Evolutionary conservation across 2,113 vertebrate species (phyloP).

Genomic region (cattle (Bos taurus)): DNA sequence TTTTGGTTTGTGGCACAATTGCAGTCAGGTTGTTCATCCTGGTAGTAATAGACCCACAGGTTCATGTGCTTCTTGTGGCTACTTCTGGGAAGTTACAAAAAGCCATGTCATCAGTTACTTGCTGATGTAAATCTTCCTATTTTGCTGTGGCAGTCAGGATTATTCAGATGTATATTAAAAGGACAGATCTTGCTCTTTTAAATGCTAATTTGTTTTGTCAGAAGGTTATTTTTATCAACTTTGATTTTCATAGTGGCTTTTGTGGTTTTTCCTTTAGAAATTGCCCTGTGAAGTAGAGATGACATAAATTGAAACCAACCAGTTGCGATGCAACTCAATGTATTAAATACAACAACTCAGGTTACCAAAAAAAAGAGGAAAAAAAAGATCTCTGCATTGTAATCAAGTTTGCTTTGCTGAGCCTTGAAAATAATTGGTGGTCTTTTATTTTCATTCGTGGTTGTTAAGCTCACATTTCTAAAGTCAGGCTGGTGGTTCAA

Average conservation of each 20-base stretch:
- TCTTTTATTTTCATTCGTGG: background rate
- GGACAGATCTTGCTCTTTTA: background rate
- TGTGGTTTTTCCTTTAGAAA: constrained; percentile 32
- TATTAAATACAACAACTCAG: background rate
- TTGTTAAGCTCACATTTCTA: background rate
- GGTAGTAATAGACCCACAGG: background rate
- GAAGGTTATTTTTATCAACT: background rate
- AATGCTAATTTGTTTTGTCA: background rate
- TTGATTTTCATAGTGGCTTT: constrained; percentile 15
- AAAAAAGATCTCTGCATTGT: background rate
- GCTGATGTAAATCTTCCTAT: background rate
- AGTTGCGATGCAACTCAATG: background rate
- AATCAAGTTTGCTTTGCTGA: background rate
- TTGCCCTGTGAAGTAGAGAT: constrained; percentile 12
- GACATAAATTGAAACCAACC: constrained; percentile 33
- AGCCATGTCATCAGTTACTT: background rate
- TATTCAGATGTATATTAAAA: background rate
- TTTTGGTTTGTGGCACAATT: constrained; percentile 1
- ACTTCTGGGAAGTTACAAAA: background rate
- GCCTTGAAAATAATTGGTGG: constrained; percentile 13
- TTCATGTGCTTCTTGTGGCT: background rate
- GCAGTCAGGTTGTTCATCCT: constrained; percentile 8
- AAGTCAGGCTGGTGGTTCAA: background rate
- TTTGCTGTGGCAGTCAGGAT: background rate
- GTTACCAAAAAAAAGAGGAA: constrained; percentile 7